Percentiles rank a stretch among this genome's conserved stretches.
Conservation (phyloP, 2,888 invertebrate genomes). For the Onchidella celtica region DNA sequence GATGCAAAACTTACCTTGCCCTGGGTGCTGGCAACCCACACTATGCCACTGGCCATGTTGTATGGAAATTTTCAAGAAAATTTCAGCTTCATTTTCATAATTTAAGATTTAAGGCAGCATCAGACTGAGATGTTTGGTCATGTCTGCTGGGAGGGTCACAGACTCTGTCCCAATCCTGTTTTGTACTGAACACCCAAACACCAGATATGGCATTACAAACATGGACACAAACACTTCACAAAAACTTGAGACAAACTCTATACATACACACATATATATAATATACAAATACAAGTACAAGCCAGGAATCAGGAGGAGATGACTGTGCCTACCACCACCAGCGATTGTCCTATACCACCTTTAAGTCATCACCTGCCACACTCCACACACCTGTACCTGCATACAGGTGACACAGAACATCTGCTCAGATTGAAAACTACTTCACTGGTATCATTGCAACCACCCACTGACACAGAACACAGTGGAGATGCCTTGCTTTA, state of each 20-base stretch:
- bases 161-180: too few relatives aligned
- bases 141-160: too few relatives aligned
- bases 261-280: neutral
- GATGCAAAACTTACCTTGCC: too few relatives aligned
- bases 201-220: too few relatives aligned
- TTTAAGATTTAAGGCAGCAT: neutral
- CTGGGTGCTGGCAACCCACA: too few relatives aligned
- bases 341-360: neutral
- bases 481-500: neutral
- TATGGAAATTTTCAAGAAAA: too few relatives aligned
- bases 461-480: neutral
- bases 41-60: too few relatives aligned
- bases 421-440: constrained; percentile 28
- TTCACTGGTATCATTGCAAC: neutral
- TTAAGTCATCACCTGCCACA: neutral
- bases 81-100: neutral
- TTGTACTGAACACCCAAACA: too few relatives aligned
- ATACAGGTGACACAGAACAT: neutral
- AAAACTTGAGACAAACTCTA: neutral
- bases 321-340: neutral
- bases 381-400: too few relatives aligned
- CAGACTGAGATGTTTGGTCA: neutral
- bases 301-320: too few relatives aligned
- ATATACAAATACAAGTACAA: too few relatives aligned
- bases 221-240: too few relatives aligned